phyloP scores from a whole-genome alignment of 2,113 vertebrate species.

The Ceratotherium simum region DNA sequence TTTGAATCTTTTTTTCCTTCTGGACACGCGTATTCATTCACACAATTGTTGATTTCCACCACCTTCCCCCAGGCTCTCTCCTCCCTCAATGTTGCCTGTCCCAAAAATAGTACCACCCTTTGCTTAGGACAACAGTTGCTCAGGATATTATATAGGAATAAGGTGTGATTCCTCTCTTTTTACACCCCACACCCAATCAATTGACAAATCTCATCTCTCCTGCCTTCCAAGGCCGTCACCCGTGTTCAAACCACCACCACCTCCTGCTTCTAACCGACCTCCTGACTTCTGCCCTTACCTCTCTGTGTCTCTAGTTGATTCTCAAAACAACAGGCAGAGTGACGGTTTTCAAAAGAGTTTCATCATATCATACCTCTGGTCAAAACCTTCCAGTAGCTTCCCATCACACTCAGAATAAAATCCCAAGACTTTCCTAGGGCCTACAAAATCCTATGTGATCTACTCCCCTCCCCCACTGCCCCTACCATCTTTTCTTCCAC shows the following conservation, averaged over 20 bases:
- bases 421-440: not conserved
- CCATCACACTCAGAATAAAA: constrained; percentile 14
- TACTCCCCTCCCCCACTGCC: not conserved
- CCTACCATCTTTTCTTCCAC: not conserved
- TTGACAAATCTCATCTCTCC: not conserved
- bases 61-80: not conserved
- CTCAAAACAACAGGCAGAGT: not conserved
- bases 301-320: not conserved
- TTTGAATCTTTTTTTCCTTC: not conserved
- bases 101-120: not conserved
- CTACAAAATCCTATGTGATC: not conserved
- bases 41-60: not conserved
- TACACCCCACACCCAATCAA: not conserved
- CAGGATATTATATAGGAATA: not conserved
- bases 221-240: not conserved
- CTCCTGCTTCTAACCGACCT: not conserved
- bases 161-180: not conserved
- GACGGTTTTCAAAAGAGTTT: not conserved
- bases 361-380: not conserved
- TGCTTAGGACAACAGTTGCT: not conserved
- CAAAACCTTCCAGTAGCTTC: not conserved
- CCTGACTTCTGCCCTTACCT: not conserved
- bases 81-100: not conserved
- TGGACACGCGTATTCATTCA: not conserved
- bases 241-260: not conserved